These are phyloP conservation scores for Xenopus tropicalis DNA, from an alignment of 2,113 vertebrate genomes.

Conservation along the genomic window DNA sequence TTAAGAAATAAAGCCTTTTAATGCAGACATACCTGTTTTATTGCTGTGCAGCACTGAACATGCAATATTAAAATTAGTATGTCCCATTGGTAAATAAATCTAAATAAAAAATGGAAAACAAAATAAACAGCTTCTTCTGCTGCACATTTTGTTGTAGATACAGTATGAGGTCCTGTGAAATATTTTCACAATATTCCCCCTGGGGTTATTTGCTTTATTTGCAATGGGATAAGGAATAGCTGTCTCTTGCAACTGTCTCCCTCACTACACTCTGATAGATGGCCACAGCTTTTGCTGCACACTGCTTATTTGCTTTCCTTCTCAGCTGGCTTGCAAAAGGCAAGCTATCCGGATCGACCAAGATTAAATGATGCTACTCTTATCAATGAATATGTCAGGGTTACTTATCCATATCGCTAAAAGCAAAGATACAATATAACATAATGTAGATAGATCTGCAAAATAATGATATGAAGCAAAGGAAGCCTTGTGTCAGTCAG, in stretches of 20 bases:
- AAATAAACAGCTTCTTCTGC: background rate
- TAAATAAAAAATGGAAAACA: no score
- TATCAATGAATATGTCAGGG: conserved; percentile 9
- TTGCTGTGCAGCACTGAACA: no score
- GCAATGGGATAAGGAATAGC: conserved; percentile 3
- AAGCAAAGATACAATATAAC: background rate
- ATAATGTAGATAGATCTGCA: no score
- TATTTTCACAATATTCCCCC: conserved; percentile 3
- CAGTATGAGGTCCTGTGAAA: background rate
- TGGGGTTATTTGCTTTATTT: conserved; percentile 8
- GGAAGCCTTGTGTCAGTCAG: no score
- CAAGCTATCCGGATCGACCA: background rate
- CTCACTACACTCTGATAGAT: conserved; percentile 8
- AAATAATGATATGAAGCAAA: background rate
- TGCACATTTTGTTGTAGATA: background rate
- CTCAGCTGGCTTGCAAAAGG: background rate
- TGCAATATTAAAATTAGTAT: no score
- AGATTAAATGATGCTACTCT: background rate
- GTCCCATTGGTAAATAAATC: no score
- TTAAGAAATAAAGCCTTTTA: no score
- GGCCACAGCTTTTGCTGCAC: conserved; percentile 9
- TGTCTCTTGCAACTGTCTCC: conserved; percentile 6
- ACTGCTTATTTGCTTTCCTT: background rate
- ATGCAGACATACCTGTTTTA: no score
- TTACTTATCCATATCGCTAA: background rate